Base-by-base conservation (phyloP, 2,888 invertebrate genomes). In the Dendrolimus pini region DNA sequence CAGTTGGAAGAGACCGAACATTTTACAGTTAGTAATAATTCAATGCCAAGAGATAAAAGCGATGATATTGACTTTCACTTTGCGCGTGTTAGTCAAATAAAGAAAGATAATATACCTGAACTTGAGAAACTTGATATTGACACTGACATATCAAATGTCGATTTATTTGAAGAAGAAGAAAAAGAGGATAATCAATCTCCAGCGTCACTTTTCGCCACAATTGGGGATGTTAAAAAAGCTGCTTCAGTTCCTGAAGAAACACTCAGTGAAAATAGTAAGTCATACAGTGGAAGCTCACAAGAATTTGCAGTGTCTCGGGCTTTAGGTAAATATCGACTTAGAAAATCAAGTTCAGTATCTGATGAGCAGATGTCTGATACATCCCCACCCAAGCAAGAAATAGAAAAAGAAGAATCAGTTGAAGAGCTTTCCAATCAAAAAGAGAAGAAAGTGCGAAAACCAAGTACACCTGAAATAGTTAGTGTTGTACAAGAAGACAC, bases 271-370 rank as follows among this genome's bases (percentile, higher is more conserved):
- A 92, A 86, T 55, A 89, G 83, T 62, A 89, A 89, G 65, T 85
- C 90, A 1, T 93, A 92, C 59, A 91, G 93, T 61, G 93, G 94
- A 18, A 93, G 95, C 13, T 94, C 95, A 9, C 95, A 96, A 93
- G 96, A 96, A 76, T 96, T 96, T 80, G 96, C 96, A 0, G 96
- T 96, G 0, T 96, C 96, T 0, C 86, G 96, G 72, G 96, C 96
- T 1, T 83, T 96, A 41, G 96, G 96, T 41, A 96, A 95, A 82
- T 96, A 96, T 75, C 90, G 96, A 55, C 92, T 95, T 65, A 91
- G 94, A 62, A 94, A 95, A 68, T 94, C 94, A 47, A 93, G 94
- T 13, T 93, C 94, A 14, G 88, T 94, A 56, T 94, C 94, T 52
- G 95, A 95, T 69, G 95, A 95, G 63, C 94, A 93, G 72, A 86